These are phyloP conservation scores for Cossypha niveicapilla DNA, from an alignment of 2,797 vertebrate species.

Conservation along the genomic window DNA sequence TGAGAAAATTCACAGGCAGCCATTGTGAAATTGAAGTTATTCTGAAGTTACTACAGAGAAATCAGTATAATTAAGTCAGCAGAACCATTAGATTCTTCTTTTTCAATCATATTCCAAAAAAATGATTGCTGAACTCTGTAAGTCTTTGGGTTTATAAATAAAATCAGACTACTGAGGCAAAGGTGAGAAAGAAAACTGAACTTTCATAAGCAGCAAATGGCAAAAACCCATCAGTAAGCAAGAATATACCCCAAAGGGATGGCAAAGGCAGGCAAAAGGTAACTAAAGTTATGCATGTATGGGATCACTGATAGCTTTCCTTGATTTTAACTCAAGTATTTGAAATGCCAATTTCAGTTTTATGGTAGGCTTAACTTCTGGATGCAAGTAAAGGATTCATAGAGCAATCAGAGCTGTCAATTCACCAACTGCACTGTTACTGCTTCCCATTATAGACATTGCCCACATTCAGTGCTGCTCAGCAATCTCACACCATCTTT, in stretches of 20 bases:
- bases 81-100: neutral
- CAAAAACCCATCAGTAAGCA: neutral
- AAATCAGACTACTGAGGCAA: neutral
- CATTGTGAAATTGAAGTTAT: neutral
- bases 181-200: neutral
- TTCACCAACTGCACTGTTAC: conserved; percentile 44
- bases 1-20: neutral
- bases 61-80: neutral
- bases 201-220: neutral
- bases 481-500: conserved; percentile 22
- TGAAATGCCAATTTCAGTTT: conserved; percentile 1
- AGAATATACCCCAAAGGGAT: neutral
- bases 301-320: neutral
- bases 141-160: neutral
- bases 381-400: neutral
- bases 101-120: neutral
- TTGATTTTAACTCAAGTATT: neutral
- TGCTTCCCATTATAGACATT: neutral
- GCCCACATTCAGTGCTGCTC: neutral
- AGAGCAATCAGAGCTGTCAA: conserved; percentile 10
- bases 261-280: neutral
- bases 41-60: neutral
- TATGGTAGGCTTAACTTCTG: conserved; percentile 1
- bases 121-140: neutral
- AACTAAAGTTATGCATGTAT: neutral